Percentiles rank a stretch among this genome's conserved stretches.
Evolutionary conservation across 2,888 invertebrate genomes (phyloP).

Genomic region (Bedellia somnulentella): DNA sequence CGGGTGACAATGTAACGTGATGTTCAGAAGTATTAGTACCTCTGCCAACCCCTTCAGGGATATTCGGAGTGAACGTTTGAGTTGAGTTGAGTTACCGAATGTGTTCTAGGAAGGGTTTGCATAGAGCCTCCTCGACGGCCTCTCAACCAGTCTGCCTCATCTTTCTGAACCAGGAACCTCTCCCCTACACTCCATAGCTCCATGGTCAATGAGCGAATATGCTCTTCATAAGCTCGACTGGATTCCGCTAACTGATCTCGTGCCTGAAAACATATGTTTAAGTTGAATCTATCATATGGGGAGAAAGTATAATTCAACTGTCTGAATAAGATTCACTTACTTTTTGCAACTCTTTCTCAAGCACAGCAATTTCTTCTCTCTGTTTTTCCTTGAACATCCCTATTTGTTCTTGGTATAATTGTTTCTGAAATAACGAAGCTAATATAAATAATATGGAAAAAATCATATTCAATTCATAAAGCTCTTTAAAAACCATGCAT

Average conservation of each 20-base stretch:
- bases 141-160: constrained; percentile 55
- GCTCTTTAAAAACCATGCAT: too few species aligned
- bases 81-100: constrained; percentile 25
- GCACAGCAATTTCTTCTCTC: constrained; percentile 48
- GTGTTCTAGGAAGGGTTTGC: constrained; percentile 45
- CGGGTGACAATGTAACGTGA: too few species aligned
- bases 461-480: too few species aligned
- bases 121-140: constrained; percentile 37
- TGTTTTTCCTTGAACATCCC: constrained; percentile 45
- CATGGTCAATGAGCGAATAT: constrained; percentile 44
- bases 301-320: too few species aligned
- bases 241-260: constrained; percentile 45
- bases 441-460: neutral
- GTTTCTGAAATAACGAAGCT: constrained; percentile 43
- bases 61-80: constrained; percentile 54
- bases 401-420: constrained; percentile 66
- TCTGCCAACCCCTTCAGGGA: constrained; percentile 87
- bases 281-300: neutral
- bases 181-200: constrained; percentile 66
- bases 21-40: too few species aligned
- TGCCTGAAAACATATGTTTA: constrained; percentile 16
- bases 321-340: neutral
- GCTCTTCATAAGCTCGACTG: constrained; percentile 34
- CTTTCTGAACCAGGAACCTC: constrained; percentile 57
- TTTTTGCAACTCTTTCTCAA: constrained; percentile 50